Conservation (phyloP, 1,140 invertebrate genomes). For the Pararge aegeria region DNA sequence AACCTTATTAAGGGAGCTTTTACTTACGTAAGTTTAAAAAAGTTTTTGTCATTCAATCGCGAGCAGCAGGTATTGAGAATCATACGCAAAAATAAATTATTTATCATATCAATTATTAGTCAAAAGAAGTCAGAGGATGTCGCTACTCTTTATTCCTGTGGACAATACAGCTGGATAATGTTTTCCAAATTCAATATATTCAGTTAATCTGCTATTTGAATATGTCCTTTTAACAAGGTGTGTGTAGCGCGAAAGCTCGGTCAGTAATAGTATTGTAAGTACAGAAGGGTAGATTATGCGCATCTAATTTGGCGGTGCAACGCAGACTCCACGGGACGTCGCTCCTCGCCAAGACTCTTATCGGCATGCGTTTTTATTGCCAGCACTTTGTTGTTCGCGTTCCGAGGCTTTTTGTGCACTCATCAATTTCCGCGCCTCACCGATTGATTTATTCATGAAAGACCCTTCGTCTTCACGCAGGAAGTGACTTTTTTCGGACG, state of each 20-base stretch:
- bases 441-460: slow-evolving; percentile 78
- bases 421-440: slow-evolving; percentile 77
- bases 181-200: slow-evolving; percentile 4
- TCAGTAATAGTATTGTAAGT: slow-evolving; percentile 40
- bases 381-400: slow-evolving; percentile 71
- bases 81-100: not conserved
- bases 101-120: not conserved
- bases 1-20: not conserved
- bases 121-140: too few species aligned
- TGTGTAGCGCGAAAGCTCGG: slow-evolving; percentile 28
- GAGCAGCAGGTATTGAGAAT: not conserved
- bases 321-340: slow-evolving; percentile 52
- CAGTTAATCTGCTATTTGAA: slow-evolving; percentile 9
- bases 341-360: slow-evolving; percentile 43
- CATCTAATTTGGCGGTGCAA: slow-evolving; percentile 69
- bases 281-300: slow-evolving; percentile 64
- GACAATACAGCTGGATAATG: not conserved
- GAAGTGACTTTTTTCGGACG: slow-evolving; percentile 72
- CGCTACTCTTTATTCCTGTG: too few species aligned
- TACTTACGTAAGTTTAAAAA: not conserved
- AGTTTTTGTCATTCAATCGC: not conserved
- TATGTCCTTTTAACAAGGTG: slow-evolving; percentile 25
- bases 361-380: slow-evolving; percentile 68
- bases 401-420: slow-evolving; percentile 69
- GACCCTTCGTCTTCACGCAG: slow-evolving; percentile 65